Base-by-base conservation (phyloP, 2,888 invertebrate species). In the Synanthedon tipuliformis region DNA sequence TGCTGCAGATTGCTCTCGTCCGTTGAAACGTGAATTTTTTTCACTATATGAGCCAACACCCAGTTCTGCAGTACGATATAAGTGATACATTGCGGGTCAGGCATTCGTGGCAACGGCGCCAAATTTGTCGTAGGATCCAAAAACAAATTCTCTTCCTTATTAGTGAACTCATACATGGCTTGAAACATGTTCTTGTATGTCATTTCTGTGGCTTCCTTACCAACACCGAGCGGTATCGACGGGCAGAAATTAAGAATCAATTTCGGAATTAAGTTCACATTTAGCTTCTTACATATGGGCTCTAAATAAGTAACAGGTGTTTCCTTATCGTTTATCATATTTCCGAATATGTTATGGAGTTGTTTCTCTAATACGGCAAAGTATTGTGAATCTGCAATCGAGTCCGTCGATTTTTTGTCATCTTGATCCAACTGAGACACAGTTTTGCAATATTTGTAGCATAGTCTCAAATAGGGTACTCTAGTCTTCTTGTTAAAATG, bases 201-300 rank as follows among this genome's bases (percentile, higher is more conserved):
- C 48, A 69, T 72, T 62, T 85, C 78, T 2, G 61, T 74, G 0
- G 84, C 82, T 61, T 85, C 85, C 57, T 74, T 79, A 23, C 73
- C 65, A 1, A 78, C 72, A 4, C 81, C 81, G 54, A 90, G 72
- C 23, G 88, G 81, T 23, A 92, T 88, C 8, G 89, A 90, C 0
- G 94, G 93, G 60, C 93, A 93, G 65, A 92, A 92, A 72, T 92
- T 93, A 3, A 92, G 76, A 3, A 93, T 90, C 11, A 94, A 89
- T 60, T 92, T 92, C 61, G 94, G 92, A 51, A 93, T 90, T 52
- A 94, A 85, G 83, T 94, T 93, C 1, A 94, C 88, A 68, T 93
- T 92, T 15, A 94, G 73, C 60, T 91, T 91, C 40, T 89, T 88
- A 56, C 93, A 93, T 62, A 92, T 89, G 1, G 88, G 79, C 67